Evolutionary conservation across 2,797 vertebrate genomes (phyloP), one percentile per base, ranked within the genome.

Genomic region (Sebastes dallii): DNA sequence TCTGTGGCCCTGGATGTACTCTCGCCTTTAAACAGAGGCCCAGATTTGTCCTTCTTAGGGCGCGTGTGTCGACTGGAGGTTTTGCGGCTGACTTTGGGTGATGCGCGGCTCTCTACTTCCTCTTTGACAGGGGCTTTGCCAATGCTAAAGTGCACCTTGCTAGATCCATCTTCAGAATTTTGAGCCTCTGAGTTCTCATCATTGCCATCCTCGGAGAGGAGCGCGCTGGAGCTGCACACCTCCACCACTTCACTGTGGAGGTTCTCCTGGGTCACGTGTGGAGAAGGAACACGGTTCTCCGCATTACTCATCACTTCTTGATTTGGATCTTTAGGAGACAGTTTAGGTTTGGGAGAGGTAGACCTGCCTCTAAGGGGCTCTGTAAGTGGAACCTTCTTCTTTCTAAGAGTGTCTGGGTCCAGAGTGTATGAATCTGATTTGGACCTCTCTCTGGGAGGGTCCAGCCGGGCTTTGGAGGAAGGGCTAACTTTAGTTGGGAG

Each of bases 61-160:
- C 99, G 96, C 0, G 96, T 93, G 72, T 99, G 98, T 77, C 98
- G 96, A 67, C 96, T 95, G 39, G 98, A 96, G 81, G 97, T 96
- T 88, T 99, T 99, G 75, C 99, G 97, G 83, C 97, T 98, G 83
- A 97, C 96, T 95, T 99, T 99, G n/a, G 99, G 99, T 58, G 98
- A 99, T 1, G 98, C 97, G 80, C 98, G 96, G 84, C 96, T 96
- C 87, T 99, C 98, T 55, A 95, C 89, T 20, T 99, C 99, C 59
- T 99, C 99, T 93, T 98, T 99, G 82, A 98, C 92, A 0, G 99
- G 98, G 6, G 98, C 99, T 91, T 99, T 99, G 76, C 99, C 99
- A 42, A 99, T 99, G 92, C 98, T 99, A 84, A 99, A 99, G 92
- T 99, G 99, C 72, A 99, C 98, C 94, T 99, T 99, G n/a, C n/a